Base-by-base conservation (phyloP, 30 jellyfish, hydroid and myxozoan genomes). In the Sanderia malayensis region DNA sequence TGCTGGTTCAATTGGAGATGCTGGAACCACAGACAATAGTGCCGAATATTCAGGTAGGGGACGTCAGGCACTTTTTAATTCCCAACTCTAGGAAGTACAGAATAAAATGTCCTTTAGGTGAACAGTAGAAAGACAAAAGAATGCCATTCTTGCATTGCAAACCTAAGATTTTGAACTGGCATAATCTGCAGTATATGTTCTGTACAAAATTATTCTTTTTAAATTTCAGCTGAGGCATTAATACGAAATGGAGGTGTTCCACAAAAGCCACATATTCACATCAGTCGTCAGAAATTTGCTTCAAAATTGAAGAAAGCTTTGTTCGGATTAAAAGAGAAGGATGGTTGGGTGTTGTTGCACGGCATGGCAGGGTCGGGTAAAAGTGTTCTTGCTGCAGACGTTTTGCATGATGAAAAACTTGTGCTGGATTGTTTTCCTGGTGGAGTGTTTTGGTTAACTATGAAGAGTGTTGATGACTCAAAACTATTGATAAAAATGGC, bases 341-440 rank as follows among this genome's bases (percentile, higher is more conserved):
- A 71, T 62, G 98, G 94, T 2, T 92, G 96, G 95, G 94, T 92
- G 17, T 82, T 92, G n/a, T 65, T 92, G 73, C 95, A 92, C 84
- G 98, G 98, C 0, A 92, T 92, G 98, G 95, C 95, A 1, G 98
- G 98, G 37, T 71, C 94, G 23, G 98, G 98, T 3, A 92, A 92
- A 82, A 92, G 93, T 22, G 84, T 92, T 29, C 82, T 92, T 25
- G 95, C 98, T 18, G 67, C 86, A 0, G 92, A 85, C n/a, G 95
- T 71, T 17, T 59, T 92, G 22, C 66, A 72, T 28, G 87, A 83
- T 57, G 64, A 49, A 19, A 62, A 74, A 6, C 78, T 92, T 19
- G 62, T 92, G 2, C 73, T 66, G 37, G 62, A 83, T 28, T 92
- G 96, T 76, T 92, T 92, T 79, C 98, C 98, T 21, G 98, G 98